Evolutionary conservation across 2,113 vertebrate genomes (phyloP).

Genomic region (Corvus moneduloides): DNA sequence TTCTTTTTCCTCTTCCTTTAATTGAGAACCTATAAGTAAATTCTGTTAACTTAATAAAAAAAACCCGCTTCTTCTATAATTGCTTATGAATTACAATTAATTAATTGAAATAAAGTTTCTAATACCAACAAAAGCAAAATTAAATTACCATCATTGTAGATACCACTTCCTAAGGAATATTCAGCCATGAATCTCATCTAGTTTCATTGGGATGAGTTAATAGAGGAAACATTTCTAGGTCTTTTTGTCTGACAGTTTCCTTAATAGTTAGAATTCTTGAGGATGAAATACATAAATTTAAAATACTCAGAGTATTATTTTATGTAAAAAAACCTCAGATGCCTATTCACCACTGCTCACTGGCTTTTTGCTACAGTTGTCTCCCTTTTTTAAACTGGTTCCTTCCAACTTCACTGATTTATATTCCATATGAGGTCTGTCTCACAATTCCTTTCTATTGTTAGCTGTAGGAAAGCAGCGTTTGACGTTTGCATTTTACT

Average conservation of each 20-base stretch:
- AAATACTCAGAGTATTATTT: neutral
- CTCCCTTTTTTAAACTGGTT: neutral
- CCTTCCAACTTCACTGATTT: neutral
- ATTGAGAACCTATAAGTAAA: neutral
- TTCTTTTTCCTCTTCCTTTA: neutral
- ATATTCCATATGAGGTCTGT: neutral
- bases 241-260: neutral
- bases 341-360: neutral
- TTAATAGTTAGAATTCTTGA: neutral
- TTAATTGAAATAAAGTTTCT: neutral
- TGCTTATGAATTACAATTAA: neutral
- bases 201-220: neutral
- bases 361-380: neutral
- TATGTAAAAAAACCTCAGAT: neutral
- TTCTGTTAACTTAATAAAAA: neutral
- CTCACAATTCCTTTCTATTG: neutral
- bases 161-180: neutral
- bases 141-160: neutral
- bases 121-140: neutral
- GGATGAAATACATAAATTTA: neutral
- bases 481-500: neutral
- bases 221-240: neutral
- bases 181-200: rapidly evolving
- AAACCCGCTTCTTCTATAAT: neutral
- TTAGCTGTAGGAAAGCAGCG: neutral